These are phyloP conservation scores for Myripristis murdjan DNA, from an alignment of 2,797 vertebrate genomes.

Conservation along the genomic window DNA sequence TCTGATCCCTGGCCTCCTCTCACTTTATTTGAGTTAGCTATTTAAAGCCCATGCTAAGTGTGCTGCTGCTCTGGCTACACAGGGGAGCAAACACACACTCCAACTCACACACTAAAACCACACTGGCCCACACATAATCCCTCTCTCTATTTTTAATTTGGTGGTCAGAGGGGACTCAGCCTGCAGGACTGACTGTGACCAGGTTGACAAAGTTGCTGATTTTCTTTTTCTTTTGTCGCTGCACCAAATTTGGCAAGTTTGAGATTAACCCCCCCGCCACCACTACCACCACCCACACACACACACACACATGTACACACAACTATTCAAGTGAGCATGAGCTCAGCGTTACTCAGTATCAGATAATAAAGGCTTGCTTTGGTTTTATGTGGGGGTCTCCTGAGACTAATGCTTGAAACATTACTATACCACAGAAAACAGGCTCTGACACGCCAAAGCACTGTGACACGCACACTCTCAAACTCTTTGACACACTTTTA, in stretches of 20 bases:
- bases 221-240: conserved; percentile 35
- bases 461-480: conserved; percentile 4
- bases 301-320: conserved; percentile 1
- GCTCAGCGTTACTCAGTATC: too few species aligned
- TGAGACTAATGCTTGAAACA: conserved; percentile 9
- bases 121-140: conserved; percentile 76
- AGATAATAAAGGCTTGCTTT: not conserved
- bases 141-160: conserved; percentile 76
- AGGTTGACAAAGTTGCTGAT: conserved; percentile 12
- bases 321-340: too few species aligned
- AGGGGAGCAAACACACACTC: conserved; percentile 66
- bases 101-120: conserved; percentile 70
- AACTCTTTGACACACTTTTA: not conserved
- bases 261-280: not conserved
- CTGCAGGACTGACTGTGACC: conserved; percentile 48
- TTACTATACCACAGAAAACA: conserved; percentile 15
- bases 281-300: not conserved
- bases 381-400: conserved; percentile 16
- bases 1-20: conserved; percentile 77
- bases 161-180: conserved; percentile 49
- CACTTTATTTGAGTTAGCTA: conserved; percentile 83
- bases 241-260: conserved; percentile 4
- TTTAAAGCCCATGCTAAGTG: conserved; percentile 80
- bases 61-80: conserved; percentile 57
- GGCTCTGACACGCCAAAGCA: not conserved